Evolutionary conservation across 2,797 vertebrate genomes (phyloP), one percentile per base, ranked within the genome.

Genomic region (Pipistrellus nathusii): DNA sequence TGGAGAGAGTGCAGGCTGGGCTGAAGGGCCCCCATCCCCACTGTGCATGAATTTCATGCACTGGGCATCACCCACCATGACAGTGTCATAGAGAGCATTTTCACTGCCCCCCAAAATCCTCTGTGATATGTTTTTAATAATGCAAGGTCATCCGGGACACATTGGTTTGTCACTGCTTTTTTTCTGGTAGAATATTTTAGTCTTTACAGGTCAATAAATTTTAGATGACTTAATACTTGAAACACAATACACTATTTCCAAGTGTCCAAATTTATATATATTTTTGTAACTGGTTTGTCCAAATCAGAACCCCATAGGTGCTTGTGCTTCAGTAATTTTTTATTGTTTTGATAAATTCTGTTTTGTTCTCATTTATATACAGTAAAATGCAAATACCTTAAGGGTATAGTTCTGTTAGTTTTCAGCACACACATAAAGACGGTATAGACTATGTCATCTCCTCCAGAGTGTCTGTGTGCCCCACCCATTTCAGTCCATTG

Each of bases 301-400:
- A 85, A 83, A 85, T 94, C 69, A 90, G 73, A 85, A 69, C 44
- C 27, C 85, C 0, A 23, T 15, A 78, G 59, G 27, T 53, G 59
- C 41, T 90, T 76, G 53, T 57, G 51, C 51, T 88, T 93, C 64
- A 85, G 15, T 76, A 68, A 75, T 78, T 87, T 88, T 86, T 76
- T 71, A 68, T 48, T 85, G 30, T 80, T 81, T 88, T 55, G 21
- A 88, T 78, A 17, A 68, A 32, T 59, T 93, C 57, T 78, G 25
- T 90, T 85, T 88, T 64, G 44, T 64, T 81, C 66, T 92, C 78
- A 75, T 88, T 96, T 77, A 86, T 25, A 75, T 75, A 38, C 7
- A 69, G 69, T 90, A 83, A 92, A 94, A 88, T 64, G 48, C 59
- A 76, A 66, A 92, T 75, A 76, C 66, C 48, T 18, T 69, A 94